A percentile compares a stretch with the other conserved stretches of the same genome.
These are phyloP conservation scores for Molossus alvarezi DNA, from an alignment of 2,797 vertebrate genomes.

Conservation along the genomic window DNA sequence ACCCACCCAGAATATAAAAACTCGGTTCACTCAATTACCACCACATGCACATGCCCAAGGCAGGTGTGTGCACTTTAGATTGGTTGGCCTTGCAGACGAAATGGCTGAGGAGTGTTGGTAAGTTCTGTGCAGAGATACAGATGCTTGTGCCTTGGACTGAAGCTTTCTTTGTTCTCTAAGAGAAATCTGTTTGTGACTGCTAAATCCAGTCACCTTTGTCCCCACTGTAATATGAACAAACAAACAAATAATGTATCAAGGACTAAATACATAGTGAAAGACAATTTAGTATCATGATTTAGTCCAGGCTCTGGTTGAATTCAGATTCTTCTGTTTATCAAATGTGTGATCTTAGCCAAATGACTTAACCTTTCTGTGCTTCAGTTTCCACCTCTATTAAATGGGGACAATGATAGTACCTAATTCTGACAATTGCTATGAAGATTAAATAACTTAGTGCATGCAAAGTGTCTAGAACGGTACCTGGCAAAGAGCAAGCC, in stretches of 20 bases:
- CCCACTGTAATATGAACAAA: not conserved
- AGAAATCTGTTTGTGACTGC: not conserved
- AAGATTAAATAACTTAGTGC: not conserved
- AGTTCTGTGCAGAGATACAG: not conserved
- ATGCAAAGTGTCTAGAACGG: not conserved
- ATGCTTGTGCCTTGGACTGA: too few species aligned
- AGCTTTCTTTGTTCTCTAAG: not conserved
- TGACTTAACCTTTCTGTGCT: not conserved
- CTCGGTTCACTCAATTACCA: too few species aligned
- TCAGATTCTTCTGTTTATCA: slow-evolving; percentile 29
- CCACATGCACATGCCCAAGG: rapidly evolving
- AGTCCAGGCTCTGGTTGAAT: not conserved
- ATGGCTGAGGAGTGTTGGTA: not conserved
- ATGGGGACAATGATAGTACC: not conserved
- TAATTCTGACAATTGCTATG: not conserved
- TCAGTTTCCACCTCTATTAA: slow-evolving; percentile 20
- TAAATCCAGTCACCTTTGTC: not conserved
- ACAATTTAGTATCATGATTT: not conserved
- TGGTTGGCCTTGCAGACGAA: not conserved
- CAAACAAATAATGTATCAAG: not conserved
- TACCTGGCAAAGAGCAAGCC: not conserved
- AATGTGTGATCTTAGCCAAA: slow-evolving; percentile 16
- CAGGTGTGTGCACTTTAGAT: rapidly evolving
- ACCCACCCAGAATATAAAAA: not conserved
- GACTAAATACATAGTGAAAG: not conserved